Conservation (phyloP, 2,888 invertebrate species). For the Miltochrista miniata region DNA sequence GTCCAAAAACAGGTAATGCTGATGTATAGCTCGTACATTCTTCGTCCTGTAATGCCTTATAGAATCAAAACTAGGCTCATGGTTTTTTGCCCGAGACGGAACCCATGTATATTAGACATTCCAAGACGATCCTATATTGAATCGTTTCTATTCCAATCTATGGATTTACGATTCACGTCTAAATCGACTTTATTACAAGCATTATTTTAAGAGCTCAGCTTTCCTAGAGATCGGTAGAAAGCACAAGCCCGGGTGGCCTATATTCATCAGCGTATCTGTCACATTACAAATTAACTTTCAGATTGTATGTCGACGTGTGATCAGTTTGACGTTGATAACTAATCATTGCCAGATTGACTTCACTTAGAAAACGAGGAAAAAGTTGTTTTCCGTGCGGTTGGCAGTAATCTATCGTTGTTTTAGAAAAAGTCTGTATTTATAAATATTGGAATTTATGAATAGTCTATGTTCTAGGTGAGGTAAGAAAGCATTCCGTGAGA, state of each 20-base stretch:
- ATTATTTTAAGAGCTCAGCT: conserved; percentile 27
- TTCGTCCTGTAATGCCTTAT: no score
- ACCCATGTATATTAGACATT: no score
- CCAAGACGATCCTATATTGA: no score
- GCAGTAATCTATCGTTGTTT: neutral
- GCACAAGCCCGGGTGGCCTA: conserved; percentile 51
- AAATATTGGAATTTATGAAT: conserved; percentile 8
- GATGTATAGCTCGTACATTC: no score
- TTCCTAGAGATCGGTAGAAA: conserved; percentile 49
- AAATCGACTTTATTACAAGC: conserved; percentile 1
- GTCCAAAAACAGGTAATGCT: no score
- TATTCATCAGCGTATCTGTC: conserved; percentile 47
- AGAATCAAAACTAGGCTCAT: no score
- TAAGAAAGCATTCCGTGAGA: conserved; percentile 5
- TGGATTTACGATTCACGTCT: no score
- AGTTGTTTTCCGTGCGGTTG: conserved; percentile 15
- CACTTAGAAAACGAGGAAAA: conserved; percentile 30
- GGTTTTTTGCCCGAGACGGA: no score
- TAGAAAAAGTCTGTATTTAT: conserved; percentile 9
- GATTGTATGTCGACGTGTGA: conserved; percentile 42
- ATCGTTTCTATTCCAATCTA: no score
- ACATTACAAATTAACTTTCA: conserved; percentile 57
- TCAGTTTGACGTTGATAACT: conserved; percentile 35
- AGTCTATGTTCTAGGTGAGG: conserved; percentile 1
- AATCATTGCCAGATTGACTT: conserved; percentile 23